Evolutionary conservation across 2,113 vertebrate genomes (phyloP), one percentile per base, ranked within the genome.

Genomic region (Macquaria australasica): DNA sequence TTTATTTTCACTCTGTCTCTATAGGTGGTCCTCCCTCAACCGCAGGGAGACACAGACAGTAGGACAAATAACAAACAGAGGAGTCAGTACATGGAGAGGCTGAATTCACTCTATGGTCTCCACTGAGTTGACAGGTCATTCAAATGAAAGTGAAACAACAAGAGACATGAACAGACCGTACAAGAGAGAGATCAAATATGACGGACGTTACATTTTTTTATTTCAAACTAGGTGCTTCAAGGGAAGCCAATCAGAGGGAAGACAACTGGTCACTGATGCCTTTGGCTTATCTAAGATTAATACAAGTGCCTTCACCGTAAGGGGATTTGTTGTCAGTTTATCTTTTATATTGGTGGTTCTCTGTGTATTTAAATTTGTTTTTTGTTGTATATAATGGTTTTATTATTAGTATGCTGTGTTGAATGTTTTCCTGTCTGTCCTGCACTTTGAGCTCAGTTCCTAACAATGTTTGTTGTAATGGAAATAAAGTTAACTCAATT

Each of bases 81-180:
- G 14, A 69, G 53, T 73, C 81, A 90, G 15, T 91, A 91, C 76
- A 43, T 15, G 3, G 91, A 93, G 56, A 88, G 66, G 45, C 51
- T 89, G 53, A 93, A 92, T 70, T 87, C 86, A 51, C 41, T 94
- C 20, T 93, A 93, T 67, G 77, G 34, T 37, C 21, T 77, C 16
- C 0, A 12, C 1, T 85, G 69, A 91, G 41, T 8, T 73, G 58
- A 62, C 2, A 1, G 20, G 8, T 6, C 21, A 11, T 31, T 79
- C 20, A 34, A 34, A 34, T 34, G 34, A 34, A 34, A 34, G 34
- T 34, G 34, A 34, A 34, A 34, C 34, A 34, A 34, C 34, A 3
- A 14, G 55, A 62, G 72, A 59, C 41, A 43, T 9, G 4, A 9
- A 43, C 21, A 23, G 53, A 55, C 21, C n/a, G 53, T 10, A 55